Percentiles rank a stretch among this genome's conserved stretches.
These are phyloP conservation scores for Palaemon carinicauda DNA, from an alignment of 1,140 invertebrate species.

Conservation along the genomic window DNA sequence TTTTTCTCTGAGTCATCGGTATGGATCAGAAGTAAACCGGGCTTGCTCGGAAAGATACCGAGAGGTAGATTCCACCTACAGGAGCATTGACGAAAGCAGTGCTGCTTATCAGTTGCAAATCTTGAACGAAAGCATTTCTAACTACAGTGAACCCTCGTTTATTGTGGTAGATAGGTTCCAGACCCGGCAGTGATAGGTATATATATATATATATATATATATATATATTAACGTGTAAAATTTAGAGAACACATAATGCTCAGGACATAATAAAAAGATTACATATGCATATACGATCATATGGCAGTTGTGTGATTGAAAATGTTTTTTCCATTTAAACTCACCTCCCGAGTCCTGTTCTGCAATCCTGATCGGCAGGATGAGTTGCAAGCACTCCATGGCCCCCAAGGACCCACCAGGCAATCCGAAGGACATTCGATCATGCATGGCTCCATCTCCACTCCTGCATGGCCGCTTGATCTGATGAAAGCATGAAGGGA, in stretches of 20 bases:
- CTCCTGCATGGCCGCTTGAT: constrained; percentile 39
- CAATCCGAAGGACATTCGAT: constrained; percentile 64
- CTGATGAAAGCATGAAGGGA: constrained; percentile 22
- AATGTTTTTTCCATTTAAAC: constrained; percentile 58
- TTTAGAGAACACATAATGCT: too few relatives aligned
- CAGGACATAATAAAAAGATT: too few relatives aligned
- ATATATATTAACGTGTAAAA: background rate
- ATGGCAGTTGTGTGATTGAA: background rate
- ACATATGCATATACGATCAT: background rate
- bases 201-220: background rate
- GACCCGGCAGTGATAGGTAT: too few relatives aligned
- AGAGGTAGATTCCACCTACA: too few relatives aligned
- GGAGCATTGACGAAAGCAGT: too few relatives aligned
- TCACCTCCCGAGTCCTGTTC: constrained; percentile 68
- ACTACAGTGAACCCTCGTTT: too few relatives aligned
- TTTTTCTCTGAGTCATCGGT: too few relatives aligned
- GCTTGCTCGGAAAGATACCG: too few relatives aligned
- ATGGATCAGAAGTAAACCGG: too few relatives aligned
- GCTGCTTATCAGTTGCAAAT: too few relatives aligned
- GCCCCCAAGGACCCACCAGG: constrained; percentile 70
- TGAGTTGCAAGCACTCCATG: constrained; percentile 61
- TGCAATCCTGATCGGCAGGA: constrained; percentile 68
- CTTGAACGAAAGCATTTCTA: too few relatives aligned
- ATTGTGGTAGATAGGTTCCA: too few relatives aligned
- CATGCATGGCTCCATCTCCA: constrained; percentile 60